Percentiles rank a stretch among this genome's conserved stretches.
Evolutionary conservation across 2,797 vertebrate genomes (phyloP).

Genomic region (Hapalemur alaotrensis): DNA sequence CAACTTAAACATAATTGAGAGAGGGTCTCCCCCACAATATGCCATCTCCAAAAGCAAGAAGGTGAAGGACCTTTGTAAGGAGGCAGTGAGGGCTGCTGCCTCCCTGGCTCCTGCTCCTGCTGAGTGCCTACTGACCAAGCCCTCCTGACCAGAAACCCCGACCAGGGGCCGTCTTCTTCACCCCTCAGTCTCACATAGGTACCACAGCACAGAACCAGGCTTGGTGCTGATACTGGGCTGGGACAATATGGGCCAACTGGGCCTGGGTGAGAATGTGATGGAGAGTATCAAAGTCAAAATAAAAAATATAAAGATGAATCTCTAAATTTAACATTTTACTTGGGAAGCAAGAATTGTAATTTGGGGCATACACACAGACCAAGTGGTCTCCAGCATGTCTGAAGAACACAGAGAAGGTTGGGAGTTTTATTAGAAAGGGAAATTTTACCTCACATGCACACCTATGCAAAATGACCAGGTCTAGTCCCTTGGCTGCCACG

Average conservation of each 20-base stretch:
- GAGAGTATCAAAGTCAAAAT: not conserved
- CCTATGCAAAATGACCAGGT: slow-evolving; percentile 83
- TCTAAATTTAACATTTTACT: not conserved
- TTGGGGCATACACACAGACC: not conserved
- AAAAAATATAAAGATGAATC: not conserved
- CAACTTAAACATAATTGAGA: slow-evolving; percentile 81
- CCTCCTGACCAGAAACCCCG: slow-evolving; percentile 65
- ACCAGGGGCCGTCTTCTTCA: slow-evolving; percentile 49
- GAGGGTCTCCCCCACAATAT: slow-evolving; percentile 74
- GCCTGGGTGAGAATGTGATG: slow-evolving; percentile 89
- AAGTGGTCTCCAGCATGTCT: not conserved
- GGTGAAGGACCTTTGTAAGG: slow-evolving; percentile 84
- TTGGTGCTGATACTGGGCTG: slow-evolving; percentile 94
- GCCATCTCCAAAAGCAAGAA: slow-evolving; percentile 82
- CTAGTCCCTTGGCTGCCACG: slow-evolving; percentile 97
- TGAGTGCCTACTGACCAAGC: slow-evolving; percentile 51
- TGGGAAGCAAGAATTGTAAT: not conserved
- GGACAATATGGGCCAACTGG: slow-evolving; percentile 96
- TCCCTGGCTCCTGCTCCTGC: slow-evolving; percentile 53
- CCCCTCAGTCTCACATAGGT: slow-evolving; percentile 89
- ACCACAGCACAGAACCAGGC: slow-evolving; percentile 90
- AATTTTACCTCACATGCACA: not conserved
- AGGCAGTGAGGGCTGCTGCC: slow-evolving; percentile 47
- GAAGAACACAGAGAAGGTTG: not conserved
- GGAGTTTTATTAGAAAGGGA: not conserved